Evolutionary conservation across 2,797 vertebrate species (phyloP), one percentile per base, ranked within the genome.

Genomic region (Varecia variegata): DNA sequence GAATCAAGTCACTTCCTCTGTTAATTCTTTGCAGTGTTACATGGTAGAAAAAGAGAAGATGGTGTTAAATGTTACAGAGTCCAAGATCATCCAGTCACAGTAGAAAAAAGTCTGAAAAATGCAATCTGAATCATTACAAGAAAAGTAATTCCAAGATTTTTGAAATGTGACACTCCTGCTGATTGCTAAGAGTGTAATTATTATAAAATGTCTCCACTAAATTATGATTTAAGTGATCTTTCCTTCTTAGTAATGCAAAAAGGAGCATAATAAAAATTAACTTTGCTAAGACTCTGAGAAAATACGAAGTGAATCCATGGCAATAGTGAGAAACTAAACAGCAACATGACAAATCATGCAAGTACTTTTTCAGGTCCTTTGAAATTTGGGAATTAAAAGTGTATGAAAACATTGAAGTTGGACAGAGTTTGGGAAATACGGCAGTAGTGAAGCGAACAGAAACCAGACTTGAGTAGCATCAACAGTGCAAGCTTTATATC

Each of bases 1-100:
- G 62, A 94, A 95, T 93, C 27, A 50, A 65, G 35, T 79, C 82
- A 45, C 13, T 74, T 62, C 92, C 21, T 74, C 67, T 95, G 12
- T 30, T 80, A 88, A 45, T 68, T 86, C 20, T 92, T 58, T 54
- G 17, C 32, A 71, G 23, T 76, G 9, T 73, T 80, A 93, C 94
- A 77, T 17, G 10, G 54, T 54, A 93, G 38, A 71, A 45, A 85
- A 40, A 68, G n/a, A 91, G 56, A 88, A 73, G 58, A 14, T 54
- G n/a, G n/a, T 45, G 60, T 52, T 62, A 96, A 70, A 32, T 40
- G 60, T 76, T 76, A 82, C n/a, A 82, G 15, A 94, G 82, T 79
- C 52, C 43, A 93, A 60, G 38, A 43, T 23, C 35, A 71, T 30
- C 32, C 30, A 79, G 14, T 65, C 52, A 88, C 20, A 43, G 35